Base-by-base conservation (phyloP, 2,888 invertebrate species). In the Drosophila recens region DNA sequence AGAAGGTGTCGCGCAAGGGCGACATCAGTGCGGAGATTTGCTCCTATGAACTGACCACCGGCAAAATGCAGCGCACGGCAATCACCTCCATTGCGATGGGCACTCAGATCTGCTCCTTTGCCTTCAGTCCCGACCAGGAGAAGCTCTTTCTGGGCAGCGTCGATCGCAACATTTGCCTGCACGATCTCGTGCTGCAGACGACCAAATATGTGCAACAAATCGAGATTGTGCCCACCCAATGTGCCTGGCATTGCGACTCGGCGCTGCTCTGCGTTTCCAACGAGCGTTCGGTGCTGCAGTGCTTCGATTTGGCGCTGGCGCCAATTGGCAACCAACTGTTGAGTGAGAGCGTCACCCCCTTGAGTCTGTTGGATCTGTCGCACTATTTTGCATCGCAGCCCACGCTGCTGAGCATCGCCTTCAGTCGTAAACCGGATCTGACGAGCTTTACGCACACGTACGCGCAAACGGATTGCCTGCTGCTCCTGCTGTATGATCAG, bases 141-240 rank as follows among this genome's bases (percentile, higher is more conserved):
- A 95, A 96, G 82, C 93, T 98, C 9, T 93, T 98, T 30, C 92
- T 97, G 48, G 97, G 97, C 9, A 97, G 97, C 89, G 96, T 97
- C 53, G 97, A 98, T 93, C 96, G 97, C 5, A 95, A 97, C 3
- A 92, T 98, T 71, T 96, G 96, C 43, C 93, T 98, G 27, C 95
- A 97, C 82, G 97, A 98, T 93, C 94, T 95, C 67, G 93, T 94
- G 30, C 94, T 95, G 73, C 96, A 97, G 49, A 94, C 96, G 0
- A 97, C 96, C 5, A 95, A 95, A 90, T 95, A 95, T 17, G 95
- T 96, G 4, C 74, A 91, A 40, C 96, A 96, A 91, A 95, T 96
- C 62, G 95, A 96, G 62, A 96, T 98, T 93, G 97, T 95, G 80
- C 96, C 96, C 27, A 94, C 95, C 34, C 93, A 95, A 74, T 94